Conservation (phyloP, 2,797 vertebrate species). For the Esox lucius region DNA sequence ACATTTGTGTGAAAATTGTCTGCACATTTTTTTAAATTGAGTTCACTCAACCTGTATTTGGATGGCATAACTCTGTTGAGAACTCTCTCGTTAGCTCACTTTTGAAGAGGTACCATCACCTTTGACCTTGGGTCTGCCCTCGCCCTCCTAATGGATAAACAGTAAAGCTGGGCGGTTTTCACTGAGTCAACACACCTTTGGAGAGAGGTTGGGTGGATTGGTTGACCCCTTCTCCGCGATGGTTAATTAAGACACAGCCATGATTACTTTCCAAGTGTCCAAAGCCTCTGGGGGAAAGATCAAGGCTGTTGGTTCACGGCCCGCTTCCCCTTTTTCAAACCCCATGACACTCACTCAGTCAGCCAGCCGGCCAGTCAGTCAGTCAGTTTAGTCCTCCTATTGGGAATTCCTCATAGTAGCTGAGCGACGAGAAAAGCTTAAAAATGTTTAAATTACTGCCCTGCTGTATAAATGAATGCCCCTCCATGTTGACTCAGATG, state of each 20-base stretch:
- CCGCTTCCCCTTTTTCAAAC: not conserved
- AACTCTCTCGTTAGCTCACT: no score
- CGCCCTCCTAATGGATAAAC: not conserved
- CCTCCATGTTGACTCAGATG: not conserved
- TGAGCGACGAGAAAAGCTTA: not conserved
- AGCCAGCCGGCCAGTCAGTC: not conserved
- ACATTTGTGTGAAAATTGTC: not conserved
- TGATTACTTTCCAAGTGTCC: not conserved
- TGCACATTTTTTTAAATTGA: not conserved
- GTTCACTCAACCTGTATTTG: not conserved
- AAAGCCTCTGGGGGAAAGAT: not conserved
- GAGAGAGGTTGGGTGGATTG: not conserved
- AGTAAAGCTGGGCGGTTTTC: no score
- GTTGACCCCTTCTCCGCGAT: constrained; percentile 3
- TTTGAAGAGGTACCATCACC: not conserved
- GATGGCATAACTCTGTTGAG: not conserved
- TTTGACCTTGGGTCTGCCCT: no score
- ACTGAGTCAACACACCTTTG: not conserved
- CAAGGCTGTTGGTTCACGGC: no score
- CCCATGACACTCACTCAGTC: not conserved
- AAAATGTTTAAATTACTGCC: not conserved
- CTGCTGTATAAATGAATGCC: not conserved
- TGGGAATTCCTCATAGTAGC: not conserved
- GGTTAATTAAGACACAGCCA: not conserved
- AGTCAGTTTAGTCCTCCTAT: not conserved